These are phyloP conservation scores for Loriculus beryllinus DNA, from an alignment of 2,797 vertebrate genomes.

Conservation along the genomic window DNA sequence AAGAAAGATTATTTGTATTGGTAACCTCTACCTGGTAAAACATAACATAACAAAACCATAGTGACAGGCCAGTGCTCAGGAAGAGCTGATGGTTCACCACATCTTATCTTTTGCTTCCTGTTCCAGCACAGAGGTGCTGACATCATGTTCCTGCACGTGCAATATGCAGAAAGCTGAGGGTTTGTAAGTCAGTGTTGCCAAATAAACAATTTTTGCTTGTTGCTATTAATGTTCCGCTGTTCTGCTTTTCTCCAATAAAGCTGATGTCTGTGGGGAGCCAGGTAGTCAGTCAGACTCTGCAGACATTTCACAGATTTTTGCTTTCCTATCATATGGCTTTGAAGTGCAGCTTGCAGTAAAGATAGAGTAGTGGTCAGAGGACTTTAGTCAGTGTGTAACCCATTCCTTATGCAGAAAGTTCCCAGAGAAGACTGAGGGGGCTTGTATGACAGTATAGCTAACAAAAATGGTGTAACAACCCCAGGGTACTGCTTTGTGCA, in stretches of 20 bases:
- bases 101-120: constrained; percentile 55
- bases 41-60: constrained; percentile 3
- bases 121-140: constrained; percentile 23
- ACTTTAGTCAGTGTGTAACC: not conserved
- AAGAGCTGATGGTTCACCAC: constrained; percentile 37
- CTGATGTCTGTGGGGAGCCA: not conserved
- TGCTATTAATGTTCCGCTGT: constrained; percentile 12
- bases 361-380: not conserved
- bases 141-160: constrained; percentile 52
- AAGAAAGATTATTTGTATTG: not conserved
- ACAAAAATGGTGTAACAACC: not conserved
- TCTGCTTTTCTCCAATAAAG: not conserved
- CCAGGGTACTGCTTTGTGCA: not conserved
- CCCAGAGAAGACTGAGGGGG: not conserved
- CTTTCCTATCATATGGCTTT: not conserved
- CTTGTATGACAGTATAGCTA: not conserved
- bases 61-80: not conserved
- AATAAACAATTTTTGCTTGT: not conserved
- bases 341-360: not conserved
- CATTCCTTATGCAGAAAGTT: not conserved
- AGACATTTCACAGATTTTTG: not conserved
- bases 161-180: not conserved
- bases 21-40: not conserved
- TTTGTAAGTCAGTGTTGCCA: not conserved
- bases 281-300: not conserved